phyloP scores from a whole-genome alignment of 2,888 invertebrate genomes.

The Dichetophora obliterata region DNA sequence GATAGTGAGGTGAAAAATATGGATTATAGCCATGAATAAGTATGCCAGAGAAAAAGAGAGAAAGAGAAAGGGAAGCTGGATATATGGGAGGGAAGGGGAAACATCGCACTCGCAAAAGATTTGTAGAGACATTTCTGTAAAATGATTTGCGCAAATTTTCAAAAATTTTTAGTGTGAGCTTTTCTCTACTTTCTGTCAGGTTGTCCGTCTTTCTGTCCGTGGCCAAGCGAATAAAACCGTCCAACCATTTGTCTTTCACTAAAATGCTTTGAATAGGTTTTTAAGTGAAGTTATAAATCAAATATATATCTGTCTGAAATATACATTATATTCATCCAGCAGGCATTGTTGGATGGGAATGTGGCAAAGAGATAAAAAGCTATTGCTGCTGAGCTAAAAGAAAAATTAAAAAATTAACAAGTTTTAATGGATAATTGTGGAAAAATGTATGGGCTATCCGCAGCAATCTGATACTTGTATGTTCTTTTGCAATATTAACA shows the following conservation, averaged over 20 bases:
- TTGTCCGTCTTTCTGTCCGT: conserved; percentile 8
- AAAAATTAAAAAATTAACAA: too few species aligned
- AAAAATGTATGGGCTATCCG: too few species aligned
- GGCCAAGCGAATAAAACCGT: conserved; percentile 1
- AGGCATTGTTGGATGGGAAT: not conserved
- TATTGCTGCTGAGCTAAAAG: too few species aligned
- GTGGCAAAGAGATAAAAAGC: not conserved
- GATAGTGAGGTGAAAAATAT: not conserved
- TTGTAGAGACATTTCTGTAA: conserved; percentile 43
- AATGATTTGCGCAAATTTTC: conserved; percentile 42
- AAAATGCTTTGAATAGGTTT: conserved; percentile 49
- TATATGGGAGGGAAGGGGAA: not conserved
- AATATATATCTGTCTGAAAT: conserved; percentile 34
- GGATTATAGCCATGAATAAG: not conserved
- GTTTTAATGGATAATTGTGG: too few species aligned
- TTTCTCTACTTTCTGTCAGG: not conserved
- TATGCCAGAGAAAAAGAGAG: not conserved
- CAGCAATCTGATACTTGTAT: too few species aligned
- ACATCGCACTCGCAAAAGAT: conserved; percentile 35
- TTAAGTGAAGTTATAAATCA: conserved; percentile 52
- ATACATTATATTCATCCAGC: conserved; percentile 31
- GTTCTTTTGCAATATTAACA: too few species aligned
- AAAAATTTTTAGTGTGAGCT: conserved; percentile 17
- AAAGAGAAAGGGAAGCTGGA: not conserved
- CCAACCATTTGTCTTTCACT: conserved; percentile 31